A percentile compares a stretch with the other conserved stretches of the same genome.
These are phyloP conservation scores for Merodon equestris DNA, from an alignment of 2,888 invertebrate genomes.

Conservation along the genomic window DNA sequence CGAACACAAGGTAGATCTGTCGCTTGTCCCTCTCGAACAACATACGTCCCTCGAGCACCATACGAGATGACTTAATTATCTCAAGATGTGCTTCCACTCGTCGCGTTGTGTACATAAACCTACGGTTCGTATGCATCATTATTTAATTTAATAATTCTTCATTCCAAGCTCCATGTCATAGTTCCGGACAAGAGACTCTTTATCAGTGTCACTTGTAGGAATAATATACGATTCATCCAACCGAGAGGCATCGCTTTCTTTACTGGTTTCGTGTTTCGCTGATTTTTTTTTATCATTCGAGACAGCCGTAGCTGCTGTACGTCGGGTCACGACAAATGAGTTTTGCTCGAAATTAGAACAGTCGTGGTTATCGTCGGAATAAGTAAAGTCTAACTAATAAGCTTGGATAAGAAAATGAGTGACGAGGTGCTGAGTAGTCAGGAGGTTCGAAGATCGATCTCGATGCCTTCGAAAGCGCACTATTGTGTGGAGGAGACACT, in stretches of 20 bases:
- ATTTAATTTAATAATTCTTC: conserved; percentile 59
- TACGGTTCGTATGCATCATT: conserved; percentile 40
- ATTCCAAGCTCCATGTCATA: conserved; percentile 39
- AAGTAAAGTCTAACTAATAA: conserved; percentile 34
- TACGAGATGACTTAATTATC: conserved; percentile 24
- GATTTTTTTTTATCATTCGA: conserved; percentile 40
- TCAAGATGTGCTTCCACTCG: conserved; percentile 11
- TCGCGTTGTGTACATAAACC: background rate
- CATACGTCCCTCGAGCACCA: too few species aligned
- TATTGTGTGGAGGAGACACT: conserved; percentile 73
- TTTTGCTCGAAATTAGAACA: conserved; percentile 45
- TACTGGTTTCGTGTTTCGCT: background rate
- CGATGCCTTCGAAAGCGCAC: conserved; percentile 77
- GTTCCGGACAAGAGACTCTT: conserved; percentile 50
- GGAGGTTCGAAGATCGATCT: conserved; percentile 75
- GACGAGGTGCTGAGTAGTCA: conserved; percentile 26
- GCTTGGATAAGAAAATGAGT: conserved; percentile 24
- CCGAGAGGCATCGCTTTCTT: conserved; percentile 21
- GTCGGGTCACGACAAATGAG: conserved; percentile 20
- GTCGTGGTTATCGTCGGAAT: conserved; percentile 44
- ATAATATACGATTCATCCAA: conserved; percentile 55
- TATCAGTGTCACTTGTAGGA: conserved; percentile 45
- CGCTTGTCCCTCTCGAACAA: too few species aligned
- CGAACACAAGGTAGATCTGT: too few species aligned
- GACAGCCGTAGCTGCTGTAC: conserved; percentile 16